These are phyloP conservation scores for Ptychochromis oligacanthus DNA, from an alignment of 2,113 vertebrate species.

Conservation along the genomic window DNA sequence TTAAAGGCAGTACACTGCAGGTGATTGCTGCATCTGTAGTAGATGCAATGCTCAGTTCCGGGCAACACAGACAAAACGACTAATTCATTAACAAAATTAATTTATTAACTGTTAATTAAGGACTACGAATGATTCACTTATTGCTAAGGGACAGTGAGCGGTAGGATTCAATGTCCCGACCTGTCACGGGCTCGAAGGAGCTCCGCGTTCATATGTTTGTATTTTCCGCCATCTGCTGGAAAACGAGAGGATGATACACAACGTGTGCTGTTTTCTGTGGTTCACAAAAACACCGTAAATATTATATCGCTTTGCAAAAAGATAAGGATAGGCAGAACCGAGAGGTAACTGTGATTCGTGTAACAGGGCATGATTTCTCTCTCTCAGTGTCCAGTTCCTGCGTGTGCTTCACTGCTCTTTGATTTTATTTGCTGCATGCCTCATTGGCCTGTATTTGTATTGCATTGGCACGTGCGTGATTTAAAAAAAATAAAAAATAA, in stretches of 20 bases:
- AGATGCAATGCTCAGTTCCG: background rate
- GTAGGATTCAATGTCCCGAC: background rate
- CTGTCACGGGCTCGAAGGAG: background rate
- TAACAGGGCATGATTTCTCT: background rate
- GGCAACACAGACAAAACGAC: background rate
- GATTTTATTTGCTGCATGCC: background rate
- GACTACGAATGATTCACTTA: background rate
- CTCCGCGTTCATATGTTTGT: conserved; percentile 45
- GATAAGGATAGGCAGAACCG: background rate
- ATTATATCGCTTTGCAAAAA: background rate
- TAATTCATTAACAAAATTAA: background rate
- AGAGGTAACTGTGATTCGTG: background rate
- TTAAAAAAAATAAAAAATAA: no score
- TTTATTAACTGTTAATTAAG: background rate
- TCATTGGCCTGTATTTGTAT: background rate
- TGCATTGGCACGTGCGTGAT: background rate
- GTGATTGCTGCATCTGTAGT: background rate
- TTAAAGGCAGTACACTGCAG: background rate
- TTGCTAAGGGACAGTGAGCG: background rate
- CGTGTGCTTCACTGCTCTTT: background rate
- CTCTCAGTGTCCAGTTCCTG: background rate
- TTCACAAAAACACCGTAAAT: background rate
- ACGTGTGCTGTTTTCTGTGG: background rate
- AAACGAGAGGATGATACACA: background rate
- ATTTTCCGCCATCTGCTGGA: conserved; percentile 71